Conservation (phyloP, 2,888 invertebrate genomes). For the Amblyjoppa fuscipennis region DNA sequence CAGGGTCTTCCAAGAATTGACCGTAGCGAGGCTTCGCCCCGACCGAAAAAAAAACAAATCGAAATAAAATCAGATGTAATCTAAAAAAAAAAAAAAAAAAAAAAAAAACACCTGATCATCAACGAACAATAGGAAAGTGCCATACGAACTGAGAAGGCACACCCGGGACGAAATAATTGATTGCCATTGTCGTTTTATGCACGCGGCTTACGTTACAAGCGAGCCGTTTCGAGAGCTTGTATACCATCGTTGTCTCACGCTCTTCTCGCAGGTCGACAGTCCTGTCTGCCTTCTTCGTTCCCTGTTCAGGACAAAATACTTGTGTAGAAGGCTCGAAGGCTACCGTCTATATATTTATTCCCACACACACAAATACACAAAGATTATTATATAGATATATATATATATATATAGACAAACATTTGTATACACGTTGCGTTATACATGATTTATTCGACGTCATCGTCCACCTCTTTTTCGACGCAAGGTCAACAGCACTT, state of each 20-base stretch:
- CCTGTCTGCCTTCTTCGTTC: slow-evolving; percentile 17
- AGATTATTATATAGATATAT: not conserved
- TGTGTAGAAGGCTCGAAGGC: not conserved
- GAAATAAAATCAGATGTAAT: too few relatives aligned
- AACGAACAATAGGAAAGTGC: not conserved
- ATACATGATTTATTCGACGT: slow-evolving; percentile 48
- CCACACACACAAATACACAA: slow-evolving; percentile 8
- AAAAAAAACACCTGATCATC: not conserved
- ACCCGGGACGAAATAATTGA: slow-evolving; percentile 36
- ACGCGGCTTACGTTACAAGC: slow-evolving; percentile 27
- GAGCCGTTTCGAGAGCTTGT: slow-evolving; percentile 43
- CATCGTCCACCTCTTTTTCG: slow-evolving; percentile 61
- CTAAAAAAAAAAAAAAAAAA: not conserved
- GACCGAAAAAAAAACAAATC: too few relatives aligned
- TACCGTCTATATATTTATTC: slow-evolving; percentile 5
- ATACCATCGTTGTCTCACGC: slow-evolving; percentile 66
- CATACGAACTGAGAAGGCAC: slow-evolving; percentile 7
- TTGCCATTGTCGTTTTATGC: slow-evolving; percentile 40
- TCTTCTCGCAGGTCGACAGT: slow-evolving; percentile 61
- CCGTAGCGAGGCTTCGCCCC: too few relatives aligned
- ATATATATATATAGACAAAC: not conserved
- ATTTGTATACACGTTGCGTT: slow-evolving; percentile 27
- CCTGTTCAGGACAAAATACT: not conserved
- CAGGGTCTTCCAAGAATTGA: too few relatives aligned
- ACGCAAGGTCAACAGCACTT: slow-evolving; percentile 81